Percentiles rank a stretch among this genome's conserved stretches.
Conservation (phyloP, 2,113 vertebrate species). For the Triplophysa dalaica region DNA sequence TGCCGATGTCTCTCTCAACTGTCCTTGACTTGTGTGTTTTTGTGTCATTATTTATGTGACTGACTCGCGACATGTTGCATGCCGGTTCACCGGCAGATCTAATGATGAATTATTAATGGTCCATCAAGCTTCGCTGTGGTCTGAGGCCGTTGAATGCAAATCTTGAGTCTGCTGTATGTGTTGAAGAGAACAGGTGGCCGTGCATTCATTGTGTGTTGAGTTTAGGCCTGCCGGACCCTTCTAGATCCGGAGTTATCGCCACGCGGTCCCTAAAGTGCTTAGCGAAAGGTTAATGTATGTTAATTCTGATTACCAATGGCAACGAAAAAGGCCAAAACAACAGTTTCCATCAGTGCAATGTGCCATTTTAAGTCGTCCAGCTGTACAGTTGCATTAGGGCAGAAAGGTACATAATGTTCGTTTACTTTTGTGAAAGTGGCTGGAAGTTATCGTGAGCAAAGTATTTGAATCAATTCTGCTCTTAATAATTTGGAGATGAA, state of each 20-base stretch:
- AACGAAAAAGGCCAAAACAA: conserved; percentile 16
- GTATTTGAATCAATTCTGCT: conserved; percentile 18
- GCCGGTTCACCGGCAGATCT: neutral
- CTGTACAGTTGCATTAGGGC: neutral
- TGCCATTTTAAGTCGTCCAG: conserved; percentile 17
- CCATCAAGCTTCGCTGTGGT: neutral
- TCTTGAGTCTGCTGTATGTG: neutral
- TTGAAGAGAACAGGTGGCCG: conserved; percentile 32
- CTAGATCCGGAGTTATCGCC: neutral
- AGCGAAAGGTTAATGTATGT: conserved; percentile 49
- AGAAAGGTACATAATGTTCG: neutral
- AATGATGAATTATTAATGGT: conserved; percentile 24
- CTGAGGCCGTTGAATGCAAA: conserved; percentile 34
- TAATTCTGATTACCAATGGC: conserved; percentile 35
- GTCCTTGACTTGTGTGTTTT: neutral
- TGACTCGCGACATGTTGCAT: neutral
- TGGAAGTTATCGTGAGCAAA: conserved; percentile 28
- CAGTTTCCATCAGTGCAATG: conserved; percentile 4
- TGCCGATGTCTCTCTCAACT: neutral
- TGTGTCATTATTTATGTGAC: conserved; percentile 12
- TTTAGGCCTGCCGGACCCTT: conserved; percentile 22
- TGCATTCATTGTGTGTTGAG: conserved; percentile 14
- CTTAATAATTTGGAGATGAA: conserved; percentile 22
- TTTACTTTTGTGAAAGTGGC: conserved; percentile 4
- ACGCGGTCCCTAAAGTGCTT: conserved; percentile 15